Percentiles rank a stretch among this genome's conserved stretches.
Evolutionary conservation across 2,797 vertebrate species (phyloP).

Genomic region (Pseudopleuronectes americanus): DNA sequence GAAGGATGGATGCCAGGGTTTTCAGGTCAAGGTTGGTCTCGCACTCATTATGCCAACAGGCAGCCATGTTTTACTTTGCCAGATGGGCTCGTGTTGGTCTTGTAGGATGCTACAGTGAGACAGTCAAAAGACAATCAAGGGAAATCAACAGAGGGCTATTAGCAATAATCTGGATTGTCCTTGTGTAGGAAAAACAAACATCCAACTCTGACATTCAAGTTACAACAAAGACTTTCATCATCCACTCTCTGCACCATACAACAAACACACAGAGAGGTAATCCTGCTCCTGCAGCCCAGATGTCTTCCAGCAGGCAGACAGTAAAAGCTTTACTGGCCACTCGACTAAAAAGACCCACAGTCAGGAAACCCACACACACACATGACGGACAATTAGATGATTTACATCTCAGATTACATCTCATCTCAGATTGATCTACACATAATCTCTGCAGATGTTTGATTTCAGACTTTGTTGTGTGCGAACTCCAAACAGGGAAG

Average conservation of each 20-base stretch:
- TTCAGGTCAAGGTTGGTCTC: constrained; percentile 42
- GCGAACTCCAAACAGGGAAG: neutral
- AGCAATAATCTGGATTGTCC: constrained; percentile 6
- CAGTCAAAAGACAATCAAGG: constrained; percentile 27
- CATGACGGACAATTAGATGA: constrained; percentile 24
- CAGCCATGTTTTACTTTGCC: constrained; percentile 11
- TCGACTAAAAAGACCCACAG: neutral
- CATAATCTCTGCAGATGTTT: constrained; percentile 29
- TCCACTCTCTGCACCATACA: neutral
- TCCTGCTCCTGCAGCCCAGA: constrained; percentile 19
- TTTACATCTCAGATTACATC: constrained; percentile 3
- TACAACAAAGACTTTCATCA: constrained; percentile 14
- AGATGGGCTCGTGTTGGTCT: neutral
- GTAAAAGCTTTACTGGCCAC: neutral
- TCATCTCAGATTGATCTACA: constrained; percentile 16
- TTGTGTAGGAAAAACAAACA: constrained; percentile 4
- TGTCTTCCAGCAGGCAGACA: constrained; percentile 13
- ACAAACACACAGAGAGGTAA: constrained; percentile 16
- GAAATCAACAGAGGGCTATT: constrained; percentile 27
- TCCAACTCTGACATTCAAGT: neutral
- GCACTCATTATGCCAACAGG: constrained; percentile 2
- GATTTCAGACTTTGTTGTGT: neutral
- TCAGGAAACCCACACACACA: neutral
- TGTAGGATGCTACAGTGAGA: neutral
- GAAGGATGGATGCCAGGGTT: constrained; percentile 34